Conservation (phyloP, 2,113 vertebrate species). For the Halichoerus grypus region DNA sequence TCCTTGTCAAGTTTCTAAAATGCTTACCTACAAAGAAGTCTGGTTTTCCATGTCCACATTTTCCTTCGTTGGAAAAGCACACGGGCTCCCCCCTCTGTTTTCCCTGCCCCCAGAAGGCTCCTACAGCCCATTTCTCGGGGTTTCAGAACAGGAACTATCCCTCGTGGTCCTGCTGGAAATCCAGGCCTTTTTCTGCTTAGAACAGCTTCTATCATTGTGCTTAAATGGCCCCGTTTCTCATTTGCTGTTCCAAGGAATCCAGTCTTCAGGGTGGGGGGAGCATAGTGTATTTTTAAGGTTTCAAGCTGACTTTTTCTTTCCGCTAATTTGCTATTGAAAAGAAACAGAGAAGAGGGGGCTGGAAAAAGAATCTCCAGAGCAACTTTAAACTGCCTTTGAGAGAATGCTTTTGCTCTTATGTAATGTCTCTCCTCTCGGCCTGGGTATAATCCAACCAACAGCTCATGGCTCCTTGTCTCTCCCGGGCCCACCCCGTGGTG, state of each 20-base stretch:
- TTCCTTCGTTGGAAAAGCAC: neutral
- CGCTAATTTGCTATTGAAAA: neutral
- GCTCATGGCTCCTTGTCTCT: neutral
- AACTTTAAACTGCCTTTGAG: neutral
- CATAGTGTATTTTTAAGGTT: neutral
- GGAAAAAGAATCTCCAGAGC: neutral
- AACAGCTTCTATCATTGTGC: neutral
- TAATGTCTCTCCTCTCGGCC: neutral
- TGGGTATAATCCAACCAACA: fast-evolving
- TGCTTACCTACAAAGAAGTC: neutral
- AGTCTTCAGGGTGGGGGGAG: fast-evolving
- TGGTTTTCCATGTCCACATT: neutral
- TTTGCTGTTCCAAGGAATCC: neutral
- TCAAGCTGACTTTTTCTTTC: neutral
- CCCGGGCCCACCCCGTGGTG: neutral
- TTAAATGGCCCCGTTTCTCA: neutral
- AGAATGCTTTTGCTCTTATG: neutral
- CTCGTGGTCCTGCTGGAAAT: neutral
- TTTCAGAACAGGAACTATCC: neutral
- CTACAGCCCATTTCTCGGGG: neutral
- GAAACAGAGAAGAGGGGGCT: neutral
- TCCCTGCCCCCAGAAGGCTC: neutral
- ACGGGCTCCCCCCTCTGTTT: fast-evolving
- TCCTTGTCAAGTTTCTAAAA: neutral
- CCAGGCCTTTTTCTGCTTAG: neutral